Base-by-base conservation (phyloP, 2,797 vertebrate species). In the Odontamblyopus rebecca region DNA sequence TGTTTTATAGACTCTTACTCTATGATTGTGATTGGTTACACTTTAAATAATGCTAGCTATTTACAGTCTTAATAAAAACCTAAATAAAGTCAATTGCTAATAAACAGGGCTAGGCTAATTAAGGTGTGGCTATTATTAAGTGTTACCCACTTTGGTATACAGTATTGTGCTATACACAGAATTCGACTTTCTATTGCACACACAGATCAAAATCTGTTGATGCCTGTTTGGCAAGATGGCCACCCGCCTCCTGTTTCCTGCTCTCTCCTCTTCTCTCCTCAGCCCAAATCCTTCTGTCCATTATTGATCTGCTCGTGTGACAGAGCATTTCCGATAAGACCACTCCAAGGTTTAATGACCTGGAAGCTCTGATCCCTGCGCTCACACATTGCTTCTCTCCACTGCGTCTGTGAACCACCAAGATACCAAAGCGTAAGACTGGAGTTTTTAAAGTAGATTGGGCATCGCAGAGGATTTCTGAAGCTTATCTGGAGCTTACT, bases 311-410 rank as follows among this genome's bases (percentile, higher is more conserved):
- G 72, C 69, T 69, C 82, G 88, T 80, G 85, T 83, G 89, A 90
- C 26, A 79, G 80, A 85, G 81, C 82, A 80, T 74, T 81, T 74
- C 76, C 80, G 77, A 89, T 83, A 86, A 90, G 72, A 82, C 82
- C 82, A 81, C 83, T 89, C 84, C 67, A 77, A 75, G 72, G 84
- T 88, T 88, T 91, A 93, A 93, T 92, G 91, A 92, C 84, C 84
- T 87, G 86, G 86, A 90, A 88, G 79, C 67, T 84, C 79, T 71
- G 82, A 83, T 88, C 86, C 74, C 72, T 70, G 48, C 1, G 75
- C 79, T 81, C 68, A 30, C 68, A 75, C 63, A 61, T 60, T 71
- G 72, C 63, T 71, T 27, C 68, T 77, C 71, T 82, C 74, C 67
- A 75, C 76, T 26, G 38, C 6, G 62, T 76, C 76, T 44, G 38